phyloP scores from a whole-genome alignment of 2,113 vertebrate species.

The Aythya baeri region DNA sequence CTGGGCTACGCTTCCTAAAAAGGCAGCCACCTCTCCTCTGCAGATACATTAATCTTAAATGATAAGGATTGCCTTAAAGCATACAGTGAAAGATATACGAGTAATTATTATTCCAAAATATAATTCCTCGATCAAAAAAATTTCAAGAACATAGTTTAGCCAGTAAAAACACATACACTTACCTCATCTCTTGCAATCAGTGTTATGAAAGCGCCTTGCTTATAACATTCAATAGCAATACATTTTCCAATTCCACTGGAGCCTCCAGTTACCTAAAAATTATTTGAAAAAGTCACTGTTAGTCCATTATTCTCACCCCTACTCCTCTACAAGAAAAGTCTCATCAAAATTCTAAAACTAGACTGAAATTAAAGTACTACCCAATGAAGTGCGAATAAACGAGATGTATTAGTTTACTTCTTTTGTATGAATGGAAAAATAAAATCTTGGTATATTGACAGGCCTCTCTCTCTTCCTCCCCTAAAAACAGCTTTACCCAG shows the following conservation, averaged over 20 bases:
- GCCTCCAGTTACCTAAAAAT: conserved; percentile 91
- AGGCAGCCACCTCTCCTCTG: not conserved
- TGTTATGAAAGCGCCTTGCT: conserved; percentile 95
- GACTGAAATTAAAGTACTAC: not conserved
- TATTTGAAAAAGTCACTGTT: conserved; percentile 7
- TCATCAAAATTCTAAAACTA: not conserved
- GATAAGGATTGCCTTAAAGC: not conserved
- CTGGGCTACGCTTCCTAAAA: not conserved
- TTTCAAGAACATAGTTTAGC: not conserved
- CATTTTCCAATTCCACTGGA: conserved; percentile 98
- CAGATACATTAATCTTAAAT: not conserved
- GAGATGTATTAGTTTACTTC: not conserved
- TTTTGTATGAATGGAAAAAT: not conserved
- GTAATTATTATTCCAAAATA: not conserved
- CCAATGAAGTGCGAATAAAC: not conserved
- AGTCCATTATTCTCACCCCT: not conserved
- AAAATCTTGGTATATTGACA: rapidly evolving
- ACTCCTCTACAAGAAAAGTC: not conserved
- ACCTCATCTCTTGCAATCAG: conserved; percentile 96
- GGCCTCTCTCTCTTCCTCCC: not conserved
- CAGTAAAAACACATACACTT: conserved; percentile 24
- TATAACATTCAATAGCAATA: conserved; percentile 94
- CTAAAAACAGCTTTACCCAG: not conserved
- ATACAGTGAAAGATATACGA: not conserved
- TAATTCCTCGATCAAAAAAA: not conserved